Base-by-base conservation (phyloP, 2,888 invertebrate genomes). In the Sepioteuthis lessoniana region DNA sequence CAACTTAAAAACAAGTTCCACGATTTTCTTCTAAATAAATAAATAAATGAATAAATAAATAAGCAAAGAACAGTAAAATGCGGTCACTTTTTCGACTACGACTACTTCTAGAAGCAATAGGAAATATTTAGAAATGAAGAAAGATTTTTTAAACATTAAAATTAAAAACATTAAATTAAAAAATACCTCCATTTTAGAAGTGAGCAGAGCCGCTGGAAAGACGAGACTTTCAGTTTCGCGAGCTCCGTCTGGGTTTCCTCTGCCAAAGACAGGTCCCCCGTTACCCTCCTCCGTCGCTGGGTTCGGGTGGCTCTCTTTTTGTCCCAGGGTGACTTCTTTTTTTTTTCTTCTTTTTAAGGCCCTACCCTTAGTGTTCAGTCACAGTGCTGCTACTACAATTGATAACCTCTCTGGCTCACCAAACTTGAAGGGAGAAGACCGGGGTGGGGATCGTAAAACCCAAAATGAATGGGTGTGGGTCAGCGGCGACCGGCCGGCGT, bases 221-320 rank as follows among this genome's bases (percentile, higher is more conserved):
- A 76, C 76, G n/a, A 76, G n/a, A n/a, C 76, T 76, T 76, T 76
- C n/a, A n/a, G 76, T 76, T 76, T 76, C n/a, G 16, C n/a, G n/a
- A 10, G 76, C 76, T 35, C 76, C 76, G 76, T 76, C 76, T 76
- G 76, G 76, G n/a, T n/a, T 35, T 76, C 76, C 76, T 76, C 76
- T 76, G n/a, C 13, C 55, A 25, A 55, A 21, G 21, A 25, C 55
- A 55, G 50, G 50, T 50, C 16, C 16, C 50, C 50, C 50, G 50
- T 25, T 21, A 25, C 25, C 55, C 21, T 25, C 55, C 55, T 55
- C 25, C 25, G 21, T 25, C 55, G 21, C 55, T 7, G 21, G 21
- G 42, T 55, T 25, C 21, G 25, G 55, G 55, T 19, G 21, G 55
- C 55, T 28, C 55, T 28, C 28, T 55, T 28, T 21, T 55, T 28